Evolutionary conservation across 2,888 invertebrate species (phyloP), one percentile per base, ranked within the genome.

Genomic region (Agriopis aurantiaria): DNA sequence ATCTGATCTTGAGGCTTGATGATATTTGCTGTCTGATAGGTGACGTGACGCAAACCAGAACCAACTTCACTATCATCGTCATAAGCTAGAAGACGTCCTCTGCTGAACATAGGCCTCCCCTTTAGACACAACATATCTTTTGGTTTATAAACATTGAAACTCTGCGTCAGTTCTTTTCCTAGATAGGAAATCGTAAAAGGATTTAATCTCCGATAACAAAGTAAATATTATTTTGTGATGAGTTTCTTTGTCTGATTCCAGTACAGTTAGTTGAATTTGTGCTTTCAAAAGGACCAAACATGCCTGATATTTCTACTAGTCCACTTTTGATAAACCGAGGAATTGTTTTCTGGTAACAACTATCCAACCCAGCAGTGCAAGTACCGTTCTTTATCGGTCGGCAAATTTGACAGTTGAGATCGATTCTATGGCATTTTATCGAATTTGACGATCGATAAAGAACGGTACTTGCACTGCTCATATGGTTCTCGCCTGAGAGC

Each of bases 291-390:
- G 46, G 23, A 61, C 14, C 7, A 51, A 67, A 59, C 70, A 71
- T 71, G 70, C 70, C 58, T 9, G 70, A 71, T 41, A 10, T 70
- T 3, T 59, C 58, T 3, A 63, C 10, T 51, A 40, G 49, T 9
- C 63, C 66, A 5, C 8, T 67, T 40, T 67, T 67, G 14, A 55
- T 67, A 17, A 64, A 60, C n/a, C 45, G 49, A 14, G 68, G 64
- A 11, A 5, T 68, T 23, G 11, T 52, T 40, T 67, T 64, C 61
- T 68, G 68, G 68, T 71, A 68, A 49, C 17, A 6, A 12, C 17
- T 23, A 23, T 23, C 17, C 17, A 1, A 23, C 17, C 17, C 17
- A n/a, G n/a, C n/a, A n/a, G n/a, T n/a, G n/a, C n/a, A n/a, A n/a
- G n/a, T n/a, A n/a, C n/a, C n/a, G n/a, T n/a, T n/a, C n/a, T n/a